These are phyloP conservation scores for Garra rufa DNA, from an alignment of 2,113 vertebrate species.

Conservation along the genomic window DNA sequence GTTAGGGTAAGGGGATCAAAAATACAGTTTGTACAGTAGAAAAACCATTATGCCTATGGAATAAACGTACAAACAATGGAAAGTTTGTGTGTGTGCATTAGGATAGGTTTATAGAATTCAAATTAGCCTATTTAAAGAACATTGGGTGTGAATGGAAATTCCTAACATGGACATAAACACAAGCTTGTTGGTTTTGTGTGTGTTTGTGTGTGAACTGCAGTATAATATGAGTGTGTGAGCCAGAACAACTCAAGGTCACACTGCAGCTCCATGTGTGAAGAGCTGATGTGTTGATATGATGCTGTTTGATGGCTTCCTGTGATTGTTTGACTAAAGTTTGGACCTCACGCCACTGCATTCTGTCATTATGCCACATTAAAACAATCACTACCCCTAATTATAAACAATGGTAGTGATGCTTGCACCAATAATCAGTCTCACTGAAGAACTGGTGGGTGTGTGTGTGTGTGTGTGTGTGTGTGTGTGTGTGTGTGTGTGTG, in stretches of 20 bases:
- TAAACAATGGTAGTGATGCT: neutral
- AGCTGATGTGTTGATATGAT: neutral
- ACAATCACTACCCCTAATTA: neutral
- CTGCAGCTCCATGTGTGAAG: neutral
- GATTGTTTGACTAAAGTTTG: neutral
- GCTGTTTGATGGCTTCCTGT: neutral
- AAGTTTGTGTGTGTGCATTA: neutral
- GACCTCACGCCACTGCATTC: neutral
- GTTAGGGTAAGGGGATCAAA: too few relatives aligned
- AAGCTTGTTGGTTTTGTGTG: neutral
- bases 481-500: neutral
- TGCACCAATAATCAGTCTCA: neutral
- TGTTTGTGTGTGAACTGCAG: too few relatives aligned
- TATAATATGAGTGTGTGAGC: too few relatives aligned
- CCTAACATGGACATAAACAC: neutral
- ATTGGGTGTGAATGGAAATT: neutral
- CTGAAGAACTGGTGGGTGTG: too few relatives aligned
- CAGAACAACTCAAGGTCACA: too few relatives aligned
- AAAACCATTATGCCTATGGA: too few relatives aligned
- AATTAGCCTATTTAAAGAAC: neutral
- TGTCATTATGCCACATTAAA: neutral
- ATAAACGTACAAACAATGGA: too few relatives aligned
- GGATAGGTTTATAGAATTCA: neutral
- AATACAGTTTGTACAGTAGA: too few relatives aligned
- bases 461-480: neutral